These are phyloP conservation scores for Heptascelio sp. DNA, from an alignment of 2,888 invertebrate species.

Conservation along the genomic window DNA sequence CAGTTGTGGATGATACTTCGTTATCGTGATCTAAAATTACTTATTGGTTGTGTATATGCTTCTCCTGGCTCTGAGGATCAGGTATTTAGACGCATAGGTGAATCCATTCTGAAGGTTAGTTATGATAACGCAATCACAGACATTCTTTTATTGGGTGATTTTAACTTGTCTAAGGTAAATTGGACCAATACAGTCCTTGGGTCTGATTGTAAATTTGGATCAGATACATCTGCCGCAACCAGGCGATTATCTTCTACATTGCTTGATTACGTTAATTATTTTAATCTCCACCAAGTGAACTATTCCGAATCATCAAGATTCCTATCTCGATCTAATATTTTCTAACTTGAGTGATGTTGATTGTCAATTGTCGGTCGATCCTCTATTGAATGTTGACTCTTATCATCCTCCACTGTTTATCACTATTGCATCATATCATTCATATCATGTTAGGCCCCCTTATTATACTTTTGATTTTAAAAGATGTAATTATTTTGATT, in stretches of 20 bases:
- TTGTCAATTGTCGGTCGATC: background rate
- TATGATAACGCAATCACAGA: too few species aligned
- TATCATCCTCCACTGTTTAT: background rate
- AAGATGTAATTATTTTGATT: too few species aligned
- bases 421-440: background rate
- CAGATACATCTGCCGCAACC: too few species aligned
- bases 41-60: too few species aligned
- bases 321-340: background rate
- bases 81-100: too few species aligned
- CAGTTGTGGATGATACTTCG: too few species aligned
- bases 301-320: background rate
- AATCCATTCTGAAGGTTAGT: too few species aligned
- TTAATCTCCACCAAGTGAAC: background rate
- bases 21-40: too few species aligned
- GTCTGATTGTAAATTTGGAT: background rate
- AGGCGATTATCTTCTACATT: too few species aligned
- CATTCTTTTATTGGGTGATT: background rate
- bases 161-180: background rate
- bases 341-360: background rate
- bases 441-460: too few species aligned
- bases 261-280: background rate
- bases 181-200: background rate
- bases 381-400: background rate
- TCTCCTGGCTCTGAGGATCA: too few species aligned
- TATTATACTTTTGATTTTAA: too few species aligned